Base-by-base conservation (phyloP, 2,888 invertebrate species). In the Branchipolynoe longqiensis region DNA sequence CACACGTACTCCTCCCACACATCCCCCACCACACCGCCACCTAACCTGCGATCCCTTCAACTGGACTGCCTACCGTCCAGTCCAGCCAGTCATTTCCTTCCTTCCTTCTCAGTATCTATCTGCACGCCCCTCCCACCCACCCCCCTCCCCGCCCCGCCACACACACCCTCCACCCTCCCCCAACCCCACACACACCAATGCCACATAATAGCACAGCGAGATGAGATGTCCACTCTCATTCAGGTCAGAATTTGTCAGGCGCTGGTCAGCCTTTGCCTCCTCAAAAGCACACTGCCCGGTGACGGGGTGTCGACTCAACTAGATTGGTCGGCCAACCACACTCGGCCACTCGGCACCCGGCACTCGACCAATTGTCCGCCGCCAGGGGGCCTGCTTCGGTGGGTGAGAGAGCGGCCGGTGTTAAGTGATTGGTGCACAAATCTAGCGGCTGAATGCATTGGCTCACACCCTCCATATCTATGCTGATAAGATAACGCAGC, bases 391-490 rank as follows among this genome's bases (percentile, higher is more conserved):
- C 69, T 25, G 69, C 36, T 69, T 69, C 38, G 69, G 12, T 33
- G 31, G 33, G 8, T 31, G 31, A 33, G 22, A 62, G 62, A 12
- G 38, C 36, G 33, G 3, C 0, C 25, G 62, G 69, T 69, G 69
- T 38, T 69, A 69, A 69, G 69, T 69, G 69, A 69, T 69, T 69
- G 69, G 36, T 22, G 22, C 69, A 69, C 69, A 69, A 69, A 69
- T 18, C 36, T 38, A n/a, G n/a, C 33, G 38, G 38, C 38, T 69
- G 69, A 69, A 69, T 36, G 36, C 36, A 69, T 69, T 69, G 69
- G 8, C 38, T 48, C 38, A 2, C 62, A 28, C n/a, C 69, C 69
- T 36, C 69, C 69, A 69, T 69, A 69, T 69, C 69, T 69, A 6
- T 31, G 36, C 18, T 69, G 69, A 69, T 69, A 38, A 69, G 69